phyloP scores from a whole-genome alignment of 2,888 invertebrate genomes.

The Apamea sordens region DNA sequence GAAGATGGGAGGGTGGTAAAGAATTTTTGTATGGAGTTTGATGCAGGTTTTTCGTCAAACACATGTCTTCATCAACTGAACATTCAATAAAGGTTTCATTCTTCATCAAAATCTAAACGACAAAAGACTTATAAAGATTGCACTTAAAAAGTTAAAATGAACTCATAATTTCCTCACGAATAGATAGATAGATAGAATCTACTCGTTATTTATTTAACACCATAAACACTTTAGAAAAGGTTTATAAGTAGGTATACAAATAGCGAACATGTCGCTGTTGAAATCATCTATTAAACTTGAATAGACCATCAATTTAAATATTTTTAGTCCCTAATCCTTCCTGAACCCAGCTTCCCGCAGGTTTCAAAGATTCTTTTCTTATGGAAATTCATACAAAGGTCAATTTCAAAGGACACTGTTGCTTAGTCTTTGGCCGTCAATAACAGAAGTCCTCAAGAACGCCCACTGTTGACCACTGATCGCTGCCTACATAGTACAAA shows the following conservation, averaged over 20 bases:
- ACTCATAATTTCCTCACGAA: not conserved
- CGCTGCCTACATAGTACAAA: conserved; percentile 9
- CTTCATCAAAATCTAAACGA: not conserved
- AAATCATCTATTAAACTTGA: not conserved
- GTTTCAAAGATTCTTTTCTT: not conserved
- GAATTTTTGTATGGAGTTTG: not conserved
- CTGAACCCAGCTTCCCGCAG: no score
- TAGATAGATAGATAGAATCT: no score
- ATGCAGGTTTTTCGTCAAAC: not conserved
- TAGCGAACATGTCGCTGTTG: no score
- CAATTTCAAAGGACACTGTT: conserved; percentile 5
- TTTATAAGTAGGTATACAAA: not conserved
- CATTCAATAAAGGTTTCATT: not conserved
- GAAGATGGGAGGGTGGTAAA: not conserved
- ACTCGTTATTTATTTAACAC: not conserved
- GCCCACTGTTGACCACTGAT: conserved; percentile 33
- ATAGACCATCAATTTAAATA: not conserved
- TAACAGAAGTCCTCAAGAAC: conserved; percentile 21
- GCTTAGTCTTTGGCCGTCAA: conserved; percentile 10
- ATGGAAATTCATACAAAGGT: conserved; percentile 5
- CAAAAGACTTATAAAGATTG: not conserved
- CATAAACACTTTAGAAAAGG: not conserved
- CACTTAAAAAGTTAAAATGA: not conserved
- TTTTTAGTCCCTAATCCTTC: not conserved
- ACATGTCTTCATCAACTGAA: not conserved